Base-by-base conservation (phyloP, 2,797 vertebrate genomes). In the Rhynchonycteris naso region DNA sequence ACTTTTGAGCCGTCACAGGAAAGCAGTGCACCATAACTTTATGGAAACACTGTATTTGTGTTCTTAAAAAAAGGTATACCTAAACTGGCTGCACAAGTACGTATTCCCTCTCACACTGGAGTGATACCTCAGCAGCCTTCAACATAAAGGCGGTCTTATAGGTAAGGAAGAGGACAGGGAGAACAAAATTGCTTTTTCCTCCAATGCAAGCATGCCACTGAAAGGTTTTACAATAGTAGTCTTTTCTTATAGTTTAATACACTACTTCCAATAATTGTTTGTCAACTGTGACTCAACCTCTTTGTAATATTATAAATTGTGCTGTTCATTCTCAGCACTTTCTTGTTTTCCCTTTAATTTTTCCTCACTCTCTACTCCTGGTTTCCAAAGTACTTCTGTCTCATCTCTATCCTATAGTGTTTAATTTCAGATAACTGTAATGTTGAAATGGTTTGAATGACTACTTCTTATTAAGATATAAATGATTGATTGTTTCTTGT, bases 391-490 rank as follows among this genome's bases (percentile, higher is more conserved):
- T 91, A 18, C 3, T 78, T 89, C 30, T 69, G 8, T 52, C 59
- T 92, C 74, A 90, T 94, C 61, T 89, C 68, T 38, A 86, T 61
- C 56, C 22, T 68, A 78, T 86, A 90, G 30, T 89, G 91, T 65
- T 91, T 71, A 83, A 69, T 89, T 95, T 97, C 56, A 86, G 89
- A 80, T 79, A 91, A 91, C 38, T 92, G n/a, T 88, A 82, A 96
- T 87, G 52, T 92, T 95, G 59, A 61, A 59, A 96, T 22, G 24
- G 38, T 94, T 92, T 97, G 92, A 96, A 85, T 94, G 95, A 97
- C 95, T 94, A 96, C 63, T 96, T 95, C 96, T 96, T 92, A 97
- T 97, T 92, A 96, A 96, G 66, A 93, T 91, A 91, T 78, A 94
- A 94, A 95, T 96, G 96, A 97, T 94, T 92, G 92, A 97, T 95